phyloP scores from a whole-genome alignment of 2,888 invertebrate species.

The Drosophila picticornis region DNA sequence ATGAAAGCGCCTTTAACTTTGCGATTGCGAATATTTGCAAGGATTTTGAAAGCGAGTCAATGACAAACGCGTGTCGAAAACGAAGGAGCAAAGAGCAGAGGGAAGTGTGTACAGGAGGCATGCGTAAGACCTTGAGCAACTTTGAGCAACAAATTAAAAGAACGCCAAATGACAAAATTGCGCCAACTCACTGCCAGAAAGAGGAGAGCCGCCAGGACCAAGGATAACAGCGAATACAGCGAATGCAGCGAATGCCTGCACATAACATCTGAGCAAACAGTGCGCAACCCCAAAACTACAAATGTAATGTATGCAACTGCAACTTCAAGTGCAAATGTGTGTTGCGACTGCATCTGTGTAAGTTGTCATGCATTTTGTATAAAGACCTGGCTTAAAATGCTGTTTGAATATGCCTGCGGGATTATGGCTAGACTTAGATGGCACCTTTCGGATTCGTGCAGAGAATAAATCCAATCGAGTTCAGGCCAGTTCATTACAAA shows the following conservation, averaged over 20 bases:
- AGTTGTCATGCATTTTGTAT: slow-evolving; percentile 40
- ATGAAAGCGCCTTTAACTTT: slow-evolving; percentile 48
- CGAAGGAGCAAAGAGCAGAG: neutral
- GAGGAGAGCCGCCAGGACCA: slow-evolving; percentile 10
- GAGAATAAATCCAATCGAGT: neutral
- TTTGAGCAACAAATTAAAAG: slow-evolving; percentile 46
- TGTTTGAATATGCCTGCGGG: slow-evolving; percentile 37
- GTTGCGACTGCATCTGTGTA: neutral
- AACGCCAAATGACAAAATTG: slow-evolving; percentile 46
- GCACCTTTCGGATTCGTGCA: neutral
- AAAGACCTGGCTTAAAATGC: slow-evolving; percentile 48
- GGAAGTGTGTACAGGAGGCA: neutral
- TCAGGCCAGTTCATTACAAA: neutral
- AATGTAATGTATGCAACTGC: neutral
- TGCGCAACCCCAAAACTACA: slow-evolving; percentile 2
- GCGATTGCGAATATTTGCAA: slow-evolving; percentile 51
- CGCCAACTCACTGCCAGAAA: slow-evolving; percentile 11
- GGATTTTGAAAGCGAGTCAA: slow-evolving; percentile 46
- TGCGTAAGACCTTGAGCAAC: slow-evolving; percentile 29
- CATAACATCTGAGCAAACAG: slow-evolving; percentile 18
- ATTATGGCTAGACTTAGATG: slow-evolving; percentile 16
- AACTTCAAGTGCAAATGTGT: slow-evolving; percentile 8
- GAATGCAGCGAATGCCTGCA: slow-evolving; percentile 18
- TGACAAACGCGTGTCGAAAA: slow-evolving; percentile 23
- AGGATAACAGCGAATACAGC: slow-evolving; percentile 23